These are phyloP conservation scores for Chymomyza costata DNA, from an alignment of 1,140 invertebrate genomes.

Conservation along the genomic window DNA sequence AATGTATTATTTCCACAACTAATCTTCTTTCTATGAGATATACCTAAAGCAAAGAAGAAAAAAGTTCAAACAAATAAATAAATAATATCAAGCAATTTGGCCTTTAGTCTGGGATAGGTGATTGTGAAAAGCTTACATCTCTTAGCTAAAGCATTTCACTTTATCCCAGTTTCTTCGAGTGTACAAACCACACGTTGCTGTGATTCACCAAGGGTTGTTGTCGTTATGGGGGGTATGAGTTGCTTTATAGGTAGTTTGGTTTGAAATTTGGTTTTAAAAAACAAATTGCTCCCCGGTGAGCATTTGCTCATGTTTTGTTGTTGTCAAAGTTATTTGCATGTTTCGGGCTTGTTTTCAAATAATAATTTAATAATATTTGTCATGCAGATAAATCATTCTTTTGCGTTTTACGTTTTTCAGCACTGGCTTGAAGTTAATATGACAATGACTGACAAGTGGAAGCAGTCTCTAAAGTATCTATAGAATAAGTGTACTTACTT, in stretches of 20 bases:
- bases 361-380: slow-evolving; percentile 75
- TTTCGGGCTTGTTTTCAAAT: slow-evolving; percentile 29
- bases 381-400: slow-evolving; percentile 65
- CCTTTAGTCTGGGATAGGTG: too few relatives aligned
- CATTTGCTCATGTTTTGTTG: slow-evolving; percentile 37
- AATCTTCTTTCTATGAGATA: too few relatives aligned
- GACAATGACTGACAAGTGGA: slow-evolving; percentile 56
- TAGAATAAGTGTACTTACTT: slow-evolving; percentile 1
- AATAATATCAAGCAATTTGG: too few relatives aligned
- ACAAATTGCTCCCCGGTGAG: slow-evolving; percentile 69
- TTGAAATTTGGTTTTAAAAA: slow-evolving; percentile 18
- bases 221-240: neutral
- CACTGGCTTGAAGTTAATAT: slow-evolving; percentile 51
- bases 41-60: too few relatives aligned
- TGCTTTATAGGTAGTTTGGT: slow-evolving; percentile 44
- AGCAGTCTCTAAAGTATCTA: slow-evolving; percentile 12
- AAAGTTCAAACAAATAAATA: too few relatives aligned
- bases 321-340: slow-evolving; percentile 59
- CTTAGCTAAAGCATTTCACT: too few relatives aligned
- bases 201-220: slow-evolving; percentile 39
- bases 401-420: too few relatives aligned
- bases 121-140: too few relatives aligned
- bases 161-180: too few relatives aligned
- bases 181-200: slow-evolving; percentile 30
- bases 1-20: too few relatives aligned